Base-by-base conservation (phyloP, 1,140 invertebrate species). In the Plutomurus gul region DNA sequence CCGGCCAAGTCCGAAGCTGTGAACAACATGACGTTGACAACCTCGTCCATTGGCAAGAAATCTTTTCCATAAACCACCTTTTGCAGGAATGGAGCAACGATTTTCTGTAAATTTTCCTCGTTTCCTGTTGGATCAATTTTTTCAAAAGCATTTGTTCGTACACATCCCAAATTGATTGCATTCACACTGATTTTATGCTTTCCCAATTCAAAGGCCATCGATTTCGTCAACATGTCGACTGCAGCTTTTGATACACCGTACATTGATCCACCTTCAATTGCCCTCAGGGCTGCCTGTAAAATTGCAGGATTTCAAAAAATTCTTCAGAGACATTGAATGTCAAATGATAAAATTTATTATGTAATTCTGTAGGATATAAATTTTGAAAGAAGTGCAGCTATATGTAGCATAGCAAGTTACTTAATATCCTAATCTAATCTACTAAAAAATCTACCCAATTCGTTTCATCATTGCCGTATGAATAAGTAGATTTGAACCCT, bases 151-250 rank as follows among this genome's bases (percentile, higher is more conserved):
- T 10, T n/a, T 8, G 56, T 65, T 30, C 56, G 36, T 1, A 65
- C 56, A 1, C 56, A 25, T n/a, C 56, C 56, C 0, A 46, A 43
- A 49, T 37, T 60, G 5, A 51, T 43, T 8, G 16, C 18, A 72
- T 76, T 37, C 10, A 70, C 60, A 27, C 82, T 81, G 81, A 88
- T 87, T 73, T 88, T 86, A 75, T 88, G 83, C 33, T 84, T 85
- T 4, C 88, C 89, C 13, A 90, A 84, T 84, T 90, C 89, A 4
- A 89, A 60, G 13, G 89, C 89, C 86, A 89, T 87, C 8, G 86
- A 85, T 84, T 86, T 85, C 8, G 89, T 89, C 5, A 90, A 56
- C 37, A 85, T 85, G 80, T 90, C 89, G 1, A 90, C 81, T 22
- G 89, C 89, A 13, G 85, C 87, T 84, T 90, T 90, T 3, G 87